These are phyloP conservation scores for Oreochromis grahami DNA, from an alignment of 2,797 vertebrate species.

Conservation along the genomic window DNA sequence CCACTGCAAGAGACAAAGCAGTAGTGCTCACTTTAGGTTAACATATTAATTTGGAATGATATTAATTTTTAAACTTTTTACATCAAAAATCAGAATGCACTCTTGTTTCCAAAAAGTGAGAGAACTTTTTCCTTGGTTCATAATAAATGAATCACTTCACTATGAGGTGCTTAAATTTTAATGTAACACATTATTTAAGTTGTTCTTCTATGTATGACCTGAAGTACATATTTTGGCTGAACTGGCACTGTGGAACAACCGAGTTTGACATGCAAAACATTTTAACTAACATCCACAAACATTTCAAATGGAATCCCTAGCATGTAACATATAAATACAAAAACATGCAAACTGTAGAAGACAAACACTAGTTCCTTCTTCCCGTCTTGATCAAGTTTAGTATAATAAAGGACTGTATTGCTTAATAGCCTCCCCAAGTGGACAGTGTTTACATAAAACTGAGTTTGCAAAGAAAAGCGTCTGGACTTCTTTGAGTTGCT, in stretches of 20 bases:
- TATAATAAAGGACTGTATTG: background rate
- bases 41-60: background rate
- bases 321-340: background rate
- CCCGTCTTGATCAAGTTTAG: background rate
- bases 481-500: too few species aligned
- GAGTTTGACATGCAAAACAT: background rate
- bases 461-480: too few species aligned
- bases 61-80: background rate
- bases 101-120: background rate
- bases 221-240: background rate
- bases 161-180: background rate
- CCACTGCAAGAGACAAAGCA: background rate
- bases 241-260: background rate
- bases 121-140: background rate
- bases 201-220: background rate
- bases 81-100: background rate
- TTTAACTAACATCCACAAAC: background rate
- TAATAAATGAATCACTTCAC: background rate
- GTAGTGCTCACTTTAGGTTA: background rate
- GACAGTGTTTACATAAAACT: background rate
- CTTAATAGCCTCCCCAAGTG: background rate
- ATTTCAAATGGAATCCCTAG: background rate
- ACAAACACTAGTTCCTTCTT: background rate
- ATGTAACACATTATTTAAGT: background rate
- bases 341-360: background rate